Percentiles rank a stretch among this genome's conserved stretches.
Evolutionary conservation across 1,140 invertebrate species (phyloP).

Genomic region (Aleiodes sp.): DNA sequence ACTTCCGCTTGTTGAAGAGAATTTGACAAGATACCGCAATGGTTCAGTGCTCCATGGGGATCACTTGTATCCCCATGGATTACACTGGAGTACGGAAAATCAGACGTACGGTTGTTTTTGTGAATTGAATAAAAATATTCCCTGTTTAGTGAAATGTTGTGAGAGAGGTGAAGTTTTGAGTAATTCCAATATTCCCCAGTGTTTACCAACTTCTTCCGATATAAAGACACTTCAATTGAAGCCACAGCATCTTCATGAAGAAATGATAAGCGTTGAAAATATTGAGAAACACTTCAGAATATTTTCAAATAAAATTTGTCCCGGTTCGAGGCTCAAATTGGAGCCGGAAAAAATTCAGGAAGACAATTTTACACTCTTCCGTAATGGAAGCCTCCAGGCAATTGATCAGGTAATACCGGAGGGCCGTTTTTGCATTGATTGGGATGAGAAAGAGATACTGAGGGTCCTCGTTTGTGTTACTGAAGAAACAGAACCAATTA

Average conservation of each 20-base stretch:
- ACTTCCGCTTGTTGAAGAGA: neutral
- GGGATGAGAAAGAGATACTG: constrained; percentile 40
- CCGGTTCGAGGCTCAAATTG: constrained; percentile 18
- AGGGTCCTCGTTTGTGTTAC: constrained; percentile 48
- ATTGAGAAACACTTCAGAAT: constrained; percentile 45
- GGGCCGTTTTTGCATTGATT: constrained; percentile 53
- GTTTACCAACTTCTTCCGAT: neutral
- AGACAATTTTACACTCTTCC: constrained; percentile 44
- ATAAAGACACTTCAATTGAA: neutral
- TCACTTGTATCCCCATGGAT: neutral
- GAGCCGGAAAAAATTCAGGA: constrained; percentile 41
- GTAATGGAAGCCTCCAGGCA: constrained; percentile 45
- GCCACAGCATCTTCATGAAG: constrained; percentile 20
- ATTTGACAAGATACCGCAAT: neutral
- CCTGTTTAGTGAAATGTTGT: constrained; percentile 63
- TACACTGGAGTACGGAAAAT: neutral
- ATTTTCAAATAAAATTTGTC: constrained; percentile 37
- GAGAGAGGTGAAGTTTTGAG: constrained; percentile 49
- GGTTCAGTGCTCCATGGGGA: neutral
- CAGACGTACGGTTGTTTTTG: neutral
- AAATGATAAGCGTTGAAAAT: constrained; percentile 26
- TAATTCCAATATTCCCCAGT: constrained; percentile 21
- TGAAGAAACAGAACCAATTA: constrained; percentile 14
- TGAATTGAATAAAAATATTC: neutral
- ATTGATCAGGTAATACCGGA: neutral